Evolutionary conservation across 2,113 vertebrate genomes (phyloP).

Genomic region (Clarias macrocephalus): DNA sequence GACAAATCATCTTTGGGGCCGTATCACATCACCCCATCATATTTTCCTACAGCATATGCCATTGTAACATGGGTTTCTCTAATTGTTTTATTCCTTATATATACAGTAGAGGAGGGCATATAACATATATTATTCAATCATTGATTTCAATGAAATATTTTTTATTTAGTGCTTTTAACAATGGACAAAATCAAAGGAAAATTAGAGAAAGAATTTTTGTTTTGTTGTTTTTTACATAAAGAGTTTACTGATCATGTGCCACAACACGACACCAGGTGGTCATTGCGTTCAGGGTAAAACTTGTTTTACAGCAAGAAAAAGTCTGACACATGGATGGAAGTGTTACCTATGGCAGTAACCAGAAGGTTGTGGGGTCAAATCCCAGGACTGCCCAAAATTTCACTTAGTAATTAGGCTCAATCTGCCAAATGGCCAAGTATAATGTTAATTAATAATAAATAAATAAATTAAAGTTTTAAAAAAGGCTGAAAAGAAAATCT

Average conservation of each 20-base stretch:
- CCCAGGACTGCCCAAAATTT: background rate
- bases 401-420: background rate
- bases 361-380: background rate
- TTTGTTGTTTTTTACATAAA: background rate
- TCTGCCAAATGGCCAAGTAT: background rate
- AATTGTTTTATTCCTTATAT: background rate
- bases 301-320: background rate
- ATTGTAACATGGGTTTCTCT: background rate
- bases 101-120: background rate
- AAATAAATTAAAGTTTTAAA: background rate
- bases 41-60: background rate
- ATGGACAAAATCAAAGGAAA: too few relatives aligned
- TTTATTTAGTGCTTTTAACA: too few relatives aligned
- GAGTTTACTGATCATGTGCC: background rate
- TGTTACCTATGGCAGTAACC: background rate
- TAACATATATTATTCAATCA: too few relatives aligned
- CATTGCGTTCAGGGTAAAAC: background rate
- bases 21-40: background rate
- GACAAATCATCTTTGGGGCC: background rate
- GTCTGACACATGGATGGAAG: background rate
- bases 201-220: too few relatives aligned
- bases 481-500: too few relatives aligned
- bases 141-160: too few relatives aligned
- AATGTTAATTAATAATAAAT: background rate
- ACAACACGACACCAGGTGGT: background rate